Evolutionary conservation across 2,113 vertebrate species (phyloP).

Genomic region (Laticauda laticaudata): DNA sequence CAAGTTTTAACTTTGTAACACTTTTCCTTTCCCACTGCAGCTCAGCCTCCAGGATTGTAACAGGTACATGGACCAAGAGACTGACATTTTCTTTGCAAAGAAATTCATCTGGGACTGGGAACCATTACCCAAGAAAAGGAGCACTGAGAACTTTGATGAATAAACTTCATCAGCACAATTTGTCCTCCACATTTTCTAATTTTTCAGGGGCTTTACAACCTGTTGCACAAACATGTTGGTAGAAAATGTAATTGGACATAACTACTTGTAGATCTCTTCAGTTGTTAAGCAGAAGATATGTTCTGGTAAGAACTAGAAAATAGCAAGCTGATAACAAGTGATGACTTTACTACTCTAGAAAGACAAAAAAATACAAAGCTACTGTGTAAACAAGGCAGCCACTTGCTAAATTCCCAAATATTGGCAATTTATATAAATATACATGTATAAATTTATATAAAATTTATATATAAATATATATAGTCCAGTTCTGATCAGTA

Average conservation of each 20-base stretch:
- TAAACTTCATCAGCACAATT: constrained; percentile 53
- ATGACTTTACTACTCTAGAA: constrained; percentile 56
- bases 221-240: constrained; percentile 32
- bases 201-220: constrained; percentile 56
- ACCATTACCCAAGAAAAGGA: constrained; percentile 53
- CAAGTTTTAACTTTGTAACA: constrained; percentile 19
- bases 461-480: constrained; percentile 76
- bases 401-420: constrained; percentile 71
- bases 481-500: constrained; percentile 74
- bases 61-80: constrained; percentile 51
- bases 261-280: constrained; percentile 54
- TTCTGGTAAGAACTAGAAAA: constrained; percentile 53
- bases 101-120: constrained; percentile 47
- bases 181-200: constrained; percentile 39
- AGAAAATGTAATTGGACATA: constrained; percentile 61
- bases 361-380: constrained; percentile 46
- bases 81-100: constrained; percentile 47
- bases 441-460: constrained; percentile 65
- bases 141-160: constrained; percentile 65
- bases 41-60: constrained; percentile 60
- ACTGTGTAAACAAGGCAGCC: constrained; percentile 65
- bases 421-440: constrained; percentile 73
- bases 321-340: constrained; percentile 57
- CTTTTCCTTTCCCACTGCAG: constrained; percentile 42
- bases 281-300: constrained; percentile 45